These are phyloP conservation scores for Clamator glandarius DNA, from an alignment of 2,797 vertebrate genomes.

Conservation along the genomic window DNA sequence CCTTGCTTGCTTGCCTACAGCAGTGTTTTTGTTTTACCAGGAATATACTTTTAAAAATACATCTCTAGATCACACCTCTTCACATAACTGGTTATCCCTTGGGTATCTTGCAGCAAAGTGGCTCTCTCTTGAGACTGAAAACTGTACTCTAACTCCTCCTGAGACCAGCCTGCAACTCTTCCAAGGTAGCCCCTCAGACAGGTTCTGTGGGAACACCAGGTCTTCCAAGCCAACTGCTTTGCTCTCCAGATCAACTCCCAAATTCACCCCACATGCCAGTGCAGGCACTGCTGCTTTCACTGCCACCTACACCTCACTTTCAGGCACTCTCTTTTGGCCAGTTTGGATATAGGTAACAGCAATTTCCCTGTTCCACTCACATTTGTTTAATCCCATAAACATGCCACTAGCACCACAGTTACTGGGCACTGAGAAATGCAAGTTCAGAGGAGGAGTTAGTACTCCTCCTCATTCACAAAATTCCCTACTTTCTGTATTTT, in stretches of 20 bases:
- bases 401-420: rapidly evolving
- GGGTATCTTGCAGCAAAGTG: background rate
- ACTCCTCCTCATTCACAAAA: background rate
- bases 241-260: background rate
- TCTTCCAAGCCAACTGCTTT: background rate
- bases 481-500: background rate
- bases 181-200: background rate
- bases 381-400: background rate
- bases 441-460: background rate
- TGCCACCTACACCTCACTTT: no score
- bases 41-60: background rate
- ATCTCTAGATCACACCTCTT: background rate
- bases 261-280: rapidly evolving
- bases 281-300: background rate
- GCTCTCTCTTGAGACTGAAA: background rate
- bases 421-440: background rate
- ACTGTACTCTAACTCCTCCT: background rate
- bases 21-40: background rate
- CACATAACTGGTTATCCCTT: background rate
- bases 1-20: background rate
- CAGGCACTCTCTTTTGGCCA: background rate
- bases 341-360: background rate
- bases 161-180: background rate
- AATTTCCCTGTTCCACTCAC: background rate
- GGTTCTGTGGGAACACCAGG: background rate